These are phyloP conservation scores for Halocynthia aurantium DNA, from an alignment of 23 tunicate genomes.

Conservation along the genomic window DNA sequence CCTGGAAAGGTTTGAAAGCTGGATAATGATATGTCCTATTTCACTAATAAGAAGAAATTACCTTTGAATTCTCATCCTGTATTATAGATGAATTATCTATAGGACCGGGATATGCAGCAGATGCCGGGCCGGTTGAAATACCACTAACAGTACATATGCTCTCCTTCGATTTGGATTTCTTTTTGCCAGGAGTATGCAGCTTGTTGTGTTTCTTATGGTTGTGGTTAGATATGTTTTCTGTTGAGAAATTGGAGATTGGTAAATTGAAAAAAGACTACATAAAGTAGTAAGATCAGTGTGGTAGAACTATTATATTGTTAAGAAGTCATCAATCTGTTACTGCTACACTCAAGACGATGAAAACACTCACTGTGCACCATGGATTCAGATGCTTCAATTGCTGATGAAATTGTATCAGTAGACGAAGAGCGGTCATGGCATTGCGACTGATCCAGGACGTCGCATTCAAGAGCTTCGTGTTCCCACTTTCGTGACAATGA, in stretches of 20 bases:
- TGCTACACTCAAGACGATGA: background rate
- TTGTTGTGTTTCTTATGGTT: constrained; percentile 12
- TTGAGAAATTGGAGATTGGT: background rate
- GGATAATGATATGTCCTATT: background rate
- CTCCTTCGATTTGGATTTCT: constrained; percentile 25
- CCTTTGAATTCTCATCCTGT: constrained; percentile 13
- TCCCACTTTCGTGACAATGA: constrained; percentile 20
- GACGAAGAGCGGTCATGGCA: constrained; percentile 42
- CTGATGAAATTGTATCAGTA: constrained; percentile 62
- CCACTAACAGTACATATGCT: constrained; percentile 13
- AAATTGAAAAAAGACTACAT: background rate
- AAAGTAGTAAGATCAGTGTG: background rate
- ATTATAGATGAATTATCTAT: constrained; percentile 16
- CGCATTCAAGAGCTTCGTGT: constrained; percentile 19
- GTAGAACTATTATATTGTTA: background rate
- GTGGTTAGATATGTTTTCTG: constrained; percentile 14
- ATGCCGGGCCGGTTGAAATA: background rate
- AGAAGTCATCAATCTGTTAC: background rate
- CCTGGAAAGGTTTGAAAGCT: constrained; percentile 13
- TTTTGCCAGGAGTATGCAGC: constrained; percentile 15
- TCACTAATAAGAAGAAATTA: background rate
- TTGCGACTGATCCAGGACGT: constrained; percentile 4
- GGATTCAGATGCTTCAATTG: constrained; percentile 63
- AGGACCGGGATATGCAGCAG: constrained; percentile 13
- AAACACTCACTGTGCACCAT: constrained; percentile 24